phyloP scores from a whole-genome alignment of 2,797 vertebrate genomes.

The Pteropus rufus region DNA sequence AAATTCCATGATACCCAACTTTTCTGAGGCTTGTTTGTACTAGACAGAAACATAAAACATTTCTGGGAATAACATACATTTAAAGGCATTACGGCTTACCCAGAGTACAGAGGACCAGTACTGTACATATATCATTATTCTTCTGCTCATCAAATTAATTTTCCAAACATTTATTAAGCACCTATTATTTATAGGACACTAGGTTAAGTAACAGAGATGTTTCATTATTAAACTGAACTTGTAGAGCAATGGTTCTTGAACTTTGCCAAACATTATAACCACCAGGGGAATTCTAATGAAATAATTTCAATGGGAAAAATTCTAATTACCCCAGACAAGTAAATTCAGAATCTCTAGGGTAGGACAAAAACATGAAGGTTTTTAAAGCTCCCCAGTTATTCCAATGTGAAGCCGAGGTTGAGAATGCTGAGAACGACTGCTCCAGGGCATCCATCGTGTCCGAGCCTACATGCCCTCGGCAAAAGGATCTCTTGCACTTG shows the following conservation, averaged over 20 bases:
- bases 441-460: accelerated
- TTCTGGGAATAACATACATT: background rate
- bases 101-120: background rate
- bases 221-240: background rate
- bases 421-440: background rate
- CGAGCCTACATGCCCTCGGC: background rate
- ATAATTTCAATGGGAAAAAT: background rate
- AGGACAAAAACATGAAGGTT: background rate
- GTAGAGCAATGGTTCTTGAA: background rate
- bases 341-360: background rate
- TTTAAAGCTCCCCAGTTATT: background rate
- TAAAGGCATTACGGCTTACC: background rate
- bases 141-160: background rate
- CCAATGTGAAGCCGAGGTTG: background rate
- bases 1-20: background rate
- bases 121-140: background rate
- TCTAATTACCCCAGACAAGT: background rate
- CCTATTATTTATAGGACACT: background rate
- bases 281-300: background rate
- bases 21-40: background rate
- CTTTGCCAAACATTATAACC: background rate
- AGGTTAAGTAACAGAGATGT: too few relatives aligned
- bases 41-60: background rate
- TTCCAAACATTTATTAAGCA: background rate
- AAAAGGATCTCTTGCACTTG: background rate